A percentile compares a stretch with the other conserved stretches of the same genome.
Evolutionary conservation across 2,113 vertebrate genomes (phyloP).

Genomic region (Tonatia bakeri): DNA sequence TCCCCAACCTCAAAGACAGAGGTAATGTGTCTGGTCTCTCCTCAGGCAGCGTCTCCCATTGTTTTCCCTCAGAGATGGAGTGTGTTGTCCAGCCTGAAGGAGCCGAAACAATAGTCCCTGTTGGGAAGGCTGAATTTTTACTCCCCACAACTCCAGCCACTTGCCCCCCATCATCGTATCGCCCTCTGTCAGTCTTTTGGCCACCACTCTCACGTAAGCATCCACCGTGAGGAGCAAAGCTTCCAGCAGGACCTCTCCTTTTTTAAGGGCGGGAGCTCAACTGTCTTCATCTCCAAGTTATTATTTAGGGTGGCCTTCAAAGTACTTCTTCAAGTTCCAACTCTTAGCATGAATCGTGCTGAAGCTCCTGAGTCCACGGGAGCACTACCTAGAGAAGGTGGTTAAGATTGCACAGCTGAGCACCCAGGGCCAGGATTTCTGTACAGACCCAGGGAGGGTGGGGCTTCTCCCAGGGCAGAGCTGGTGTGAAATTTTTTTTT

Average conservation of each 20-base stretch:
- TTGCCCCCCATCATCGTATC: too few species aligned
- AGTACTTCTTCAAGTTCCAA: constrained; percentile 87
- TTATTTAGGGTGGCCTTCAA: constrained; percentile 85
- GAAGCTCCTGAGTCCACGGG: not conserved
- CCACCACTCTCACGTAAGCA: constrained; percentile 87
- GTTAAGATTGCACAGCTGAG: fast-evolving
- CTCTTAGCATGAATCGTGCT: constrained; percentile 84
- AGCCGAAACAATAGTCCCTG: constrained; percentile 78
- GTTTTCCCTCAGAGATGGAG: constrained; percentile 82
- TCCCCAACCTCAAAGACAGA: constrained; percentile 86
- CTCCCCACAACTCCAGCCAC: constrained; percentile 86
- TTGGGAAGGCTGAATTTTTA: constrained; percentile 83
- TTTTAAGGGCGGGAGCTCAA: constrained; percentile 84
- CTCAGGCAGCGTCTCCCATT: constrained; percentile 74
- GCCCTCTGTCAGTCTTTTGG: too few species aligned
- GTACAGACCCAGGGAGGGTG: not conserved
- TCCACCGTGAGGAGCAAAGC: constrained; percentile 90
- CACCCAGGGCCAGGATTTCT: fast-evolving
- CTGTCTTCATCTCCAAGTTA: constrained; percentile 85
- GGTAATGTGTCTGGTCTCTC: constrained; percentile 86
- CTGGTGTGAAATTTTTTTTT: not conserved
- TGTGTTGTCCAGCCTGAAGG: constrained; percentile 86
- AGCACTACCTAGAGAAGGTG: too few species aligned
- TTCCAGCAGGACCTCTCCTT: constrained; percentile 91
- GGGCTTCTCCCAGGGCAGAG: not conserved